These are phyloP conservation scores for Salvator merianae DNA, from an alignment of 2,113 vertebrate species.

Conservation along the genomic window DNA sequence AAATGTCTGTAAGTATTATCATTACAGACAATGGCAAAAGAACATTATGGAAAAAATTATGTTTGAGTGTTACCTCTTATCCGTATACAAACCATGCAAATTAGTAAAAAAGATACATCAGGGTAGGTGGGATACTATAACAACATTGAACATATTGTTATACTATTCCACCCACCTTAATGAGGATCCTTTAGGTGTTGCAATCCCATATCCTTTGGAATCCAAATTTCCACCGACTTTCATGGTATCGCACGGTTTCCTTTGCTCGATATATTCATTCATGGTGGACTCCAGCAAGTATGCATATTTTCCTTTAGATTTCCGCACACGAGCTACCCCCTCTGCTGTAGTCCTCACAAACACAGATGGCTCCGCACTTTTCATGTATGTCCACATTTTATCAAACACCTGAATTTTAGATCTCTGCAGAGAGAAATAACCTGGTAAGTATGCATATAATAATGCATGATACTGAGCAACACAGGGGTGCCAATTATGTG, in stretches of 20 bases:
- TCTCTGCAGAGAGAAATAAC: constrained; percentile 80
- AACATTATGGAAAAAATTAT: constrained; percentile 64
- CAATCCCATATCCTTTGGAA: constrained; percentile 99
- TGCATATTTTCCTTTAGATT: constrained; percentile 99
- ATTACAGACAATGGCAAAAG: constrained; percentile 62
- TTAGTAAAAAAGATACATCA: constrained; percentile 99
- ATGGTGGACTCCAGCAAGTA: constrained; percentile 99
- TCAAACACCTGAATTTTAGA: constrained; percentile 99
- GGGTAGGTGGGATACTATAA: constrained; percentile 99
- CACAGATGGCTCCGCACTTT: constrained; percentile 96
- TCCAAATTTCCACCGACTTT: constrained; percentile 99
- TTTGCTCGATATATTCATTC: constrained; percentile 99
- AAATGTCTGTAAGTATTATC: constrained; percentile 68
- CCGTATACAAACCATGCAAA: constrained; percentile 98
- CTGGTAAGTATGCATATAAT: constrained; percentile 54
- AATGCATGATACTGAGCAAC: neutral
- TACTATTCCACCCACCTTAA: constrained; percentile 99
- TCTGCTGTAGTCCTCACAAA: constrained; percentile 99
- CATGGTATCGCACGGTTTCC: constrained; percentile 99
- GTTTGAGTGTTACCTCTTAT: constrained; percentile 87
- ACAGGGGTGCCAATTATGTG: neutral
- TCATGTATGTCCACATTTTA: constrained; percentile 99
- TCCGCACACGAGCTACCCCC: constrained; percentile 94
- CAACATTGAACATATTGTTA: constrained; percentile 99
- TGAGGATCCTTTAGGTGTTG: constrained; percentile 99